Conservation (phyloP, 2,113 vertebrate genomes). For the Cacatua alba region DNA sequence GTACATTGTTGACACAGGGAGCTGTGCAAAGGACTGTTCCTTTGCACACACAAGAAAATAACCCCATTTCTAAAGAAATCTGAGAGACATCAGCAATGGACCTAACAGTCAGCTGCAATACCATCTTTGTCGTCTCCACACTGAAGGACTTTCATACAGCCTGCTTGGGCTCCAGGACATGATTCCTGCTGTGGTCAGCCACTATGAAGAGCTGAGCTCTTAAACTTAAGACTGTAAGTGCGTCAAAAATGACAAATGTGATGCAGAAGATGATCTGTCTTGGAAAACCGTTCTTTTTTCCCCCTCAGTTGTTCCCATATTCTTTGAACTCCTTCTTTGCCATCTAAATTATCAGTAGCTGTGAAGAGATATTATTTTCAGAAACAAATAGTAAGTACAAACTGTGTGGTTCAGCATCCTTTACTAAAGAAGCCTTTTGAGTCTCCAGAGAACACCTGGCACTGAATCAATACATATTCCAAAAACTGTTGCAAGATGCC, state of each 20-base stretch:
- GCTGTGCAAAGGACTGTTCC: not conserved
- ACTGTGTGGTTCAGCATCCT: not conserved
- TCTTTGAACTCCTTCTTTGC: not conserved
- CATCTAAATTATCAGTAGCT: not conserved
- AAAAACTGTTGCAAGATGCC: not conserved
- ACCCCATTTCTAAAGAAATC: rapidly evolving
- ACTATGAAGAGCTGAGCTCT: not conserved
- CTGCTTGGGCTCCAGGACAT: not conserved
- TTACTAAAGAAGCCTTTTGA: not conserved
- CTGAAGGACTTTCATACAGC: not conserved
- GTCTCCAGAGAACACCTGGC: not conserved
- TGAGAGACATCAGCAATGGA: not conserved
- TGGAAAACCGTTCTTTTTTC: not conserved
- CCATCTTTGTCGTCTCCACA: not conserved
- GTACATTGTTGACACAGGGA: not conserved
- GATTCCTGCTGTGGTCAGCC: not conserved
- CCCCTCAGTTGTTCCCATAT: not conserved
- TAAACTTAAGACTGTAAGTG: not conserved
- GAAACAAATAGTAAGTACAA: not conserved
- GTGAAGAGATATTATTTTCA: not conserved
- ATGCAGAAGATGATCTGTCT: not conserved
- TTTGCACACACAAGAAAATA: not conserved
- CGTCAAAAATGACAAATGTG: rapidly evolving
- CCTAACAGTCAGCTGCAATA: not conserved
- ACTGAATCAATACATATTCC: not conserved